Evolutionary conservation across 1,140 invertebrate species (phyloP), one percentile per base, ranked within the genome.

Genomic region (Drosophila hydei): DNA sequence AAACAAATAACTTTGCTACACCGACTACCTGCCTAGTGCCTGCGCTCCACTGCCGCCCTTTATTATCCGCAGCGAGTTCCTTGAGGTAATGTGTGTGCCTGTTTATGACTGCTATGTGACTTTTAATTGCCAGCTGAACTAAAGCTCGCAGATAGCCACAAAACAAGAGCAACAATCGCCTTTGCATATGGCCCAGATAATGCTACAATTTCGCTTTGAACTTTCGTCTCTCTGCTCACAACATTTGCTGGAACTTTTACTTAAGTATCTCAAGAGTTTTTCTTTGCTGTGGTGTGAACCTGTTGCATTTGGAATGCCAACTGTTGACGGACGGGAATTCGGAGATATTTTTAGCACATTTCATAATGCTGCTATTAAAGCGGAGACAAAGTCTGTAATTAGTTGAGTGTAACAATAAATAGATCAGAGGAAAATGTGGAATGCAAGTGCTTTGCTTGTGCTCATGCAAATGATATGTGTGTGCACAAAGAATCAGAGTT

Each of bases 61-160:
- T 77, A 80, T 85, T 83, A 85, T 87, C 81, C 74, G 61, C 77
- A 85, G 80, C 61, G 61, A 72, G 75, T 77, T 67, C 45, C 48
- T 52, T 67, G 42, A 33, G 43, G 33, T 21, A 36, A 43, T 38
- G 54, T 52, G 38, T 59, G 59, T 21, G 43, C 14, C 9, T 85
- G 77, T 87, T 85, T 85, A 85, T 85, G 81, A 77, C 81, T 80
- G 77, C 81, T 64, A 71, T 85, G 77, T 87, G 80, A 80, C 80
- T 87, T 85, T 85, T 85, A 85, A 85, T 85, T 85, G 80, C 77
- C 63, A 18, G 77, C 80, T 85, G 55, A 80, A 80, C 69, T 67
- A 73, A 77, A 85, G 59, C 63, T 58, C 14, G 73, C 64, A 61
- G 70, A 69, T 63, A n/a, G 69, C 78, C 62, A 80, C 77, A 79